phyloP scores from a whole-genome alignment of 1,140 invertebrate genomes.

The Drosophila ohnishii region DNA sequence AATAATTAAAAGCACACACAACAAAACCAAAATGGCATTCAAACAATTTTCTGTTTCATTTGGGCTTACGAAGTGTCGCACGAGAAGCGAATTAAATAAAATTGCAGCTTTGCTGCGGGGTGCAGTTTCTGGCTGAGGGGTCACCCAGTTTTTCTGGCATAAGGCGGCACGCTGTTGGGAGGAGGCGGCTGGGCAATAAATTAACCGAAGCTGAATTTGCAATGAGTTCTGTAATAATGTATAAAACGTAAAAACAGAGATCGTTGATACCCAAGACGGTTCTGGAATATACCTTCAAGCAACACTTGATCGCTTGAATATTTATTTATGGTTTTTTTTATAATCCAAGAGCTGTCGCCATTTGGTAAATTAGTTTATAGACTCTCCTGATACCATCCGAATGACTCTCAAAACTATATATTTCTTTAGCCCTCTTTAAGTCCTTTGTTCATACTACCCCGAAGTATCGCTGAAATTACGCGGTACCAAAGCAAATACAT shows the following conservation, averaged over 20 bases:
- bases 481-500: neutral
- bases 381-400: neutral
- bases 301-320: neutral
- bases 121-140: conserved; percentile 11
- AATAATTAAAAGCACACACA: conserved; percentile 36
- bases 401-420: neutral
- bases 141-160: conserved; percentile 25
- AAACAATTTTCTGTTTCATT: conserved; percentile 54
- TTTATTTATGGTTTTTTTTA: neutral
- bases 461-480: neutral
- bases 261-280: neutral
- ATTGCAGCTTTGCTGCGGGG: conserved; percentile 1
- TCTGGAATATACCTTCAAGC: neutral
- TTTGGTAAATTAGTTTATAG: neutral
- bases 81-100: conserved; percentile 28
- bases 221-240: conserved; percentile 15
- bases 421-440: neutral
- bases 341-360: neutral
- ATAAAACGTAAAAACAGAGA: neutral
- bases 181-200: conserved; percentile 11
- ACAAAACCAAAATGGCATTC: conserved; percentile 50
- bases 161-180: conserved; percentile 16
- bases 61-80: conserved; percentile 27
- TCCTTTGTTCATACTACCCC: neutral
- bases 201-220: conserved; percentile 15